Conservation (phyloP, 2,797 vertebrate species). For the Clarias fuscus region DNA sequence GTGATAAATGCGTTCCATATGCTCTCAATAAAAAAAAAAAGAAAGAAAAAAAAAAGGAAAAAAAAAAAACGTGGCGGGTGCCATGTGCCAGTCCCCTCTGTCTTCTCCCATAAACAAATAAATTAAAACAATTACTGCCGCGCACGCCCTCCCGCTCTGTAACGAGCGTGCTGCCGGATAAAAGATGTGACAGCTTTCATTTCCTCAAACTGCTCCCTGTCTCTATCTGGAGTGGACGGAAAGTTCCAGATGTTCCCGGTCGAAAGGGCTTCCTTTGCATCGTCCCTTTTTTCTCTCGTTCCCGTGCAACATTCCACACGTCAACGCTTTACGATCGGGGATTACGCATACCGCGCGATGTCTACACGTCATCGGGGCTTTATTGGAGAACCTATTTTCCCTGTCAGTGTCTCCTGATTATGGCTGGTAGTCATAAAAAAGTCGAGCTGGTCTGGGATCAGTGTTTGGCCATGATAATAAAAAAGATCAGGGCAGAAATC, state of each 20-base stretch:
- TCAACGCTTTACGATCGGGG: conserved; percentile 31
- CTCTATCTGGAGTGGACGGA: conserved; percentile 62
- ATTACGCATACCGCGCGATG: conserved; percentile 26
- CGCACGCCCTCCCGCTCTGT: conserved; percentile 59
- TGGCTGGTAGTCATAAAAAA: neutral
- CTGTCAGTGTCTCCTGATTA: conserved; percentile 33
- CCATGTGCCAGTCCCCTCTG: conserved; percentile 76
- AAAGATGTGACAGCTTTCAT: conserved; percentile 70
- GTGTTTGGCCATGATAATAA: neutral
- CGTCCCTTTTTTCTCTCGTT: neutral
- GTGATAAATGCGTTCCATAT: conserved; percentile 79
- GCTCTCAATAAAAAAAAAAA: conserved; percentile 77
- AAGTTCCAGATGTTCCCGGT: conserved; percentile 62
- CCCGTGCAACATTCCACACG: conserved; percentile 32
- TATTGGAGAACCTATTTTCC: conserved; percentile 39
- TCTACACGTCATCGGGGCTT: conserved; percentile 1
- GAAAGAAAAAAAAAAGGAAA: conserved; percentile 73
- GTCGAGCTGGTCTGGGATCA: neutral
- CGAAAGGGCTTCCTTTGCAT: conserved; percentile 31
- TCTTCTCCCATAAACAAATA: conserved; percentile 76
- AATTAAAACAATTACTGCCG: conserved; percentile 81
- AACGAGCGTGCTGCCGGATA: conserved; percentile 62
- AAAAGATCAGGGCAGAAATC: neutral
- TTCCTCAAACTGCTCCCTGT: conserved; percentile 67
- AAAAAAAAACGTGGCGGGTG: conserved; percentile 66